These are phyloP conservation scores for Mimas tiliae DNA, from an alignment of 2,888 invertebrate genomes.

Conservation along the genomic window DNA sequence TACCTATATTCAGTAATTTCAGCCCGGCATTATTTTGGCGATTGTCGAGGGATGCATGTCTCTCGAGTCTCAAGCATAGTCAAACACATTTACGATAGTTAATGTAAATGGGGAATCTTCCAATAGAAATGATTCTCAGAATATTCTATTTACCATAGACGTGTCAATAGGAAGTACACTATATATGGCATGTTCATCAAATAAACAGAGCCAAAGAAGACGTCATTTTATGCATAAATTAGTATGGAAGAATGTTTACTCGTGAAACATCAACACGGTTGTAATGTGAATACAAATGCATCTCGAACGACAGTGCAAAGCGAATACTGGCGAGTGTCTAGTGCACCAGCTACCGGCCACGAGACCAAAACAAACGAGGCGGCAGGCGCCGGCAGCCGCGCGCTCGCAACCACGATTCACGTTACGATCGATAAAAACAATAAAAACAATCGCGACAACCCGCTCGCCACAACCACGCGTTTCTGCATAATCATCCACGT, in stretches of 20 bases:
- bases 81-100: no score
- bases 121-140: not conserved
- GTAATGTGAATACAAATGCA: constrained; percentile 9
- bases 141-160: not conserved
- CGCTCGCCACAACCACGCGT: constrained; percentile 37
- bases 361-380: constrained; percentile 73
- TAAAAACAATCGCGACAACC: constrained; percentile 65
- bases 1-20: no score
- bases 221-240: constrained; percentile 47
- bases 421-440: constrained; percentile 79
- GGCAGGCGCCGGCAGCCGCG: constrained; percentile 51
- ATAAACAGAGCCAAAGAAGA: constrained; percentile 44
- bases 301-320: not conserved
- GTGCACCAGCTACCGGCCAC: constrained; percentile 37
- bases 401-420: constrained; percentile 60
- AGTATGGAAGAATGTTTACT: constrained; percentile 31
- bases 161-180: not conserved
- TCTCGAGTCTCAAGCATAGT: no score
- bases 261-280: constrained; percentile 32
- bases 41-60: no score
- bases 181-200: constrained; percentile 24
- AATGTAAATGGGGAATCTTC: not conserved
- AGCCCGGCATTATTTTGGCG: no score
- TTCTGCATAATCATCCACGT: constrained; percentile 35
- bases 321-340: not conserved